Percentiles rank a stretch among this genome's conserved stretches.
phyloP scores from a whole-genome alignment of 2,797 vertebrate genomes.

The Naso thynnoides region DNA sequence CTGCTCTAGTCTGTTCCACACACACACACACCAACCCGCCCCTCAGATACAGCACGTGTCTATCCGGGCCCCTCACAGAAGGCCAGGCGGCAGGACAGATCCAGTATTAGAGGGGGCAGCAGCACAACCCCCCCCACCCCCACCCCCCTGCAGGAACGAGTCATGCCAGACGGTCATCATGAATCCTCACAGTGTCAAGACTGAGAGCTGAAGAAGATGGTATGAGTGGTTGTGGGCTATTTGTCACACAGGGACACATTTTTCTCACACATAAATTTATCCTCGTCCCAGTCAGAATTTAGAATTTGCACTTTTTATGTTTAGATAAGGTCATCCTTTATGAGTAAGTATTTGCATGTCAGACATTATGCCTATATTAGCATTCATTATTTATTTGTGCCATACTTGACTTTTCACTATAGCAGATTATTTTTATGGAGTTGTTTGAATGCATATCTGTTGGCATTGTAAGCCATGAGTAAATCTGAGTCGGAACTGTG shows the following conservation, averaged over 20 bases:
- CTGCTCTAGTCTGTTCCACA: conserved; percentile 43
- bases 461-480: background rate
- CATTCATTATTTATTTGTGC: conserved; percentile 64
- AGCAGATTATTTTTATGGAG: conserved; percentile 21
- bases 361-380: conserved; percentile 26
- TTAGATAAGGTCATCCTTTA: conserved; percentile 26
- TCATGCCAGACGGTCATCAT: conserved; percentile 14
- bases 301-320: conserved; percentile 33
- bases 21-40: conserved; percentile 19
- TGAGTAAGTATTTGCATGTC: conserved; percentile 48
- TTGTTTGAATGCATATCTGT: conserved; percentile 11
- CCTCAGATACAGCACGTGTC: conserved; percentile 52
- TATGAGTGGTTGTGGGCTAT: conserved; percentile 16
- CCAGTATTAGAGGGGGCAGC: conserved; percentile 36
- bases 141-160: conserved; percentile 39
- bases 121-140: conserved; percentile 14
- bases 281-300: conserved; percentile 16
- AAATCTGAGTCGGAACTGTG: background rate
- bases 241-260: conserved; percentile 12
- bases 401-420: conserved; percentile 45
- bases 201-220: conserved; percentile 5
- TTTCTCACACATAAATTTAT: conserved; percentile 30
- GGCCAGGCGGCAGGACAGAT: conserved; percentile 44
- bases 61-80: conserved; percentile 59
- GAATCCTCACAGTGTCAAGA: conserved; percentile 44